These are phyloP conservation scores for Lamproptera curius DNA, from an alignment of 2,888 invertebrate species.

Conservation along the genomic window DNA sequence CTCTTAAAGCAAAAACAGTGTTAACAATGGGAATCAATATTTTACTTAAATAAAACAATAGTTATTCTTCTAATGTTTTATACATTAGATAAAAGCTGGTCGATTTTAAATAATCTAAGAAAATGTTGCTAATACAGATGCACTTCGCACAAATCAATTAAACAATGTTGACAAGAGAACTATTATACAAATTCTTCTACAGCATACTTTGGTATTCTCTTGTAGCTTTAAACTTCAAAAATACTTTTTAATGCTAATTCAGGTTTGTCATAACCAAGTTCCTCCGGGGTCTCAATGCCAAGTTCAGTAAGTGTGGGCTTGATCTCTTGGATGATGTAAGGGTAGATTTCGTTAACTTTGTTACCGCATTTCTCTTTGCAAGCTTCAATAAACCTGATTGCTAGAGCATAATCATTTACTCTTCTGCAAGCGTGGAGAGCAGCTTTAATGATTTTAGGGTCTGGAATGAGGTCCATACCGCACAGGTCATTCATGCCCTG, in stretches of 20 bases:
- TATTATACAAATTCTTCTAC: slow-evolving; percentile 69
- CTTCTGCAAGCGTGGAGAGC: slow-evolving; percentile 94
- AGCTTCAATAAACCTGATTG: slow-evolving; percentile 94
- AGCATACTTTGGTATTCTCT: slow-evolving; percentile 45
- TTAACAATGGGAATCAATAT: neutral
- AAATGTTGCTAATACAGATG: slow-evolving; percentile 38
- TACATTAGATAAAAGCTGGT: slow-evolving; percentile 54
- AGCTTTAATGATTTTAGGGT: slow-evolving; percentile 92
- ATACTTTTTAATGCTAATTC: slow-evolving; percentile 91
- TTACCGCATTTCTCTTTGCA: slow-evolving; percentile 92
- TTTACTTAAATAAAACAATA: slow-evolving; percentile 43
- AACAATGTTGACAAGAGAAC: slow-evolving; percentile 62
- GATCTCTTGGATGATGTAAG: slow-evolving; percentile 93
- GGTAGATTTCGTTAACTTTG: slow-evolving; percentile 87
- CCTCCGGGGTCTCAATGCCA: slow-evolving; percentile 95
- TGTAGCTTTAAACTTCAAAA: slow-evolving; percentile 79
- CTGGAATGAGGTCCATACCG: slow-evolving; percentile 95
- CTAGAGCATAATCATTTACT: slow-evolving; percentile 95
- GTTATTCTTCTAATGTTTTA: slow-evolving; percentile 48
- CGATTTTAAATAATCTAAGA: slow-evolving; percentile 43
- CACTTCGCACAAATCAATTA: slow-evolving; percentile 51
- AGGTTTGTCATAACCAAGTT: slow-evolving; percentile 97
- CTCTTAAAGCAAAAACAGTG: too few relatives aligned
- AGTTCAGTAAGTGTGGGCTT: slow-evolving; percentile 94
- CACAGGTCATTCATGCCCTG: slow-evolving; percentile 93